Evolutionary conservation across 2,113 vertebrate genomes (phyloP), one percentile per base, ranked within the genome.

Genomic region (Sprattus sprattus): DNA sequence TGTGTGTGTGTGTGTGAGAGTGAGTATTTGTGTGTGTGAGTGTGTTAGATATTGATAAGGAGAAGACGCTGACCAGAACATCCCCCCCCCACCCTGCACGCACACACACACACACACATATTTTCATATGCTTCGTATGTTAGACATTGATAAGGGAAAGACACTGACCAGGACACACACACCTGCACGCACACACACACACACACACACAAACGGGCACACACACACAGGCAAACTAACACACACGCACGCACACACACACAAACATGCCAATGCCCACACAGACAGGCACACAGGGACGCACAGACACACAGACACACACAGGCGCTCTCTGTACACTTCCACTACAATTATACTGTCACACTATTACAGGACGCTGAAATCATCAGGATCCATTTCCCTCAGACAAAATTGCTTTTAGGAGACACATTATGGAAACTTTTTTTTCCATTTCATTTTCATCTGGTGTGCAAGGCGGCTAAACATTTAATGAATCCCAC

Each of bases 401-500:
- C 85, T 46, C 15, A 22, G 67, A 54, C 4, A 22, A 87, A 85
- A 89, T 88, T 84, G 88, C 88, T 83, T 88, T 88, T 75, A 89
- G 88, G 91, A 85, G 85, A 89, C 89, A 86, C 92, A 91, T 85
- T 20, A 10, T 75, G 87, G 83, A 39, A 39, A 39, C 39, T 39
- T 88, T 82, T 89, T 83, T 86, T 91, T 90, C 67, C 32, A 85
- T 4, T 82, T 83, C 52, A 85, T 89, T 81, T 71, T 20, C 84
- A 16, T 1, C 39, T 39, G 81, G 82, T 49, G 6, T 49, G 10
- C 47, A 49, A 49, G 10, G 87, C 89, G 89, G 87, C 80, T 87
- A 90, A 86, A 82, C 64, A 54, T 88, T 88, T 90, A 88, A 92
- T 88, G 86, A 90, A 90, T 91, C 87, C 54, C 89, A 25, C 54